Evolutionary conservation across 2,888 invertebrate species (phyloP).

Genomic region (Leptinotarsa rubiginosa): DNA sequence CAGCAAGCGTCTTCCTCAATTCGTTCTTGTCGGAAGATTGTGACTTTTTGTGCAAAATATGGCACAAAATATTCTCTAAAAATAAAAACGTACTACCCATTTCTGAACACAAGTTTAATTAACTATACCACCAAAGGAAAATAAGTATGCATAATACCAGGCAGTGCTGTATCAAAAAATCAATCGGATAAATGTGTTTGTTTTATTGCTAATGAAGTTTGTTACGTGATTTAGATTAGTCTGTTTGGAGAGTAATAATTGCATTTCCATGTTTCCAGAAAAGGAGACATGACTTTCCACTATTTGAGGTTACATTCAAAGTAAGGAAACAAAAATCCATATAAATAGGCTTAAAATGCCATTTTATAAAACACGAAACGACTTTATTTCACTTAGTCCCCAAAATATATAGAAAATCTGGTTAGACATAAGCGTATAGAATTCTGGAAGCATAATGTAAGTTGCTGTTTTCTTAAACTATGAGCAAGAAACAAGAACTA

Average conservation of each 20-base stretch:
- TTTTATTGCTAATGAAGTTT: slow-evolving; percentile 42
- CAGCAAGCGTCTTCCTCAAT: no score
- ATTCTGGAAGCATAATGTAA: no score
- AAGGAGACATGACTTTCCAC: neutral
- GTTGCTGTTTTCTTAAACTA: no score
- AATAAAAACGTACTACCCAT: slow-evolving; percentile 45
- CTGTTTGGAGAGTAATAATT: slow-evolving; percentile 44
- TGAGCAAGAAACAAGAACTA: no score
- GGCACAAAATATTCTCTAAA: slow-evolving; percentile 39
- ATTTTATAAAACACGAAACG: neutral
- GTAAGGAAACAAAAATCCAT: neutral
- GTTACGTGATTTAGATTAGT: slow-evolving; percentile 42
- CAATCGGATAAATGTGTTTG: slow-evolving; percentile 45
- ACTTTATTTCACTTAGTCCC: neutral
- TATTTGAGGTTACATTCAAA: slow-evolving; percentile 1
- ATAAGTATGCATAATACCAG: neutral
- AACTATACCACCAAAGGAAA: neutral
- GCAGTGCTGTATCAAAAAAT: slow-evolving; percentile 49
- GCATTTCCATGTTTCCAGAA: slow-evolving; percentile 46
- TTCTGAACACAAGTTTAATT: slow-evolving; percentile 2
- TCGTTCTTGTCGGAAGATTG: neutral
- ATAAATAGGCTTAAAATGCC: neutral
- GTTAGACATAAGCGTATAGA: no score
- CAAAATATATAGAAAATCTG: no score
- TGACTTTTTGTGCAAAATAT: neutral